A percentile compares a stretch with the other conserved stretches of the same genome.
Evolutionary conservation across 2,888 invertebrate genomes (phyloP).

Genomic region (Crocallis elinguaria): DNA sequence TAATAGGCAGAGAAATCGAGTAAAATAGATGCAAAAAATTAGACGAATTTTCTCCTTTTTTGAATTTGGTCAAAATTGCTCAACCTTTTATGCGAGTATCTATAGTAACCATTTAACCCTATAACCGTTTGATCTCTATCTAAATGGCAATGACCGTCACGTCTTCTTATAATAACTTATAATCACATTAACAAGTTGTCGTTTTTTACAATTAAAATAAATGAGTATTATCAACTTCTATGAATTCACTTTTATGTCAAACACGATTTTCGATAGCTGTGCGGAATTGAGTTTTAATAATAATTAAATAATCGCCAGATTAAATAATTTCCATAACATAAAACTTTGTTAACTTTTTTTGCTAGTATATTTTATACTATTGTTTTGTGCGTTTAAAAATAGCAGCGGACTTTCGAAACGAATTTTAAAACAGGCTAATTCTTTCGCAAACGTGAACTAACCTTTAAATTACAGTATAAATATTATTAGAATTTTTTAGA

Average conservation of each 20-base stretch:
- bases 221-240: conserved; percentile 12
- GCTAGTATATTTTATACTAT: neutral
- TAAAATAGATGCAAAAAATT: no score
- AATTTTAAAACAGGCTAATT: neutral
- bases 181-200: conserved; percentile 29
- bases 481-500: no score
- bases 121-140: conserved; percentile 8
- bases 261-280: neutral
- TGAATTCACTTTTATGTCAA: neutral
- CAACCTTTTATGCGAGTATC: neutral
- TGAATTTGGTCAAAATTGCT: no score
- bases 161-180: conserved; percentile 20
- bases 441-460: no score
- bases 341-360: neutral
- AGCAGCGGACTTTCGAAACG: neutral
- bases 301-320: neutral
- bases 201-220: conserved; percentile 28
- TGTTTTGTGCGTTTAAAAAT: neutral
- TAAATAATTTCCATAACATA: neutral
- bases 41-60: no score
- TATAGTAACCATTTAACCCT: conserved; percentile 6
- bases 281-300: neutral
- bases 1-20: no score
- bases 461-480: no score
- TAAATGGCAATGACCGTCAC: conserved; percentile 6